Base-by-base conservation (phyloP, 2,888 invertebrate species). In the Orthosia cruda region DNA sequence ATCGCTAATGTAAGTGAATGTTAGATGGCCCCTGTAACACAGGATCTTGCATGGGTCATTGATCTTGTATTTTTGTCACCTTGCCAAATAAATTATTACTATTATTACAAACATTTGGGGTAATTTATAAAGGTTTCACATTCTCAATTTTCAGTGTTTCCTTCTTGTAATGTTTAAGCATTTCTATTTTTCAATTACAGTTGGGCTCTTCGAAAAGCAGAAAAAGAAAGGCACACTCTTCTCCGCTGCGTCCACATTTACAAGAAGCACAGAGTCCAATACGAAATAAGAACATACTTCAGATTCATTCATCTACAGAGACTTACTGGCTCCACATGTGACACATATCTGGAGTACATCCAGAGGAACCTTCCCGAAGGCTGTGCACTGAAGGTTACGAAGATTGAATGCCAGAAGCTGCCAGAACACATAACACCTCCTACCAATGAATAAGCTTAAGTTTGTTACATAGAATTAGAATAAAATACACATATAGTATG, bases 291-390 rank as follows among this genome's bases (percentile, higher is more conserved):
- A 87, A 99, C 99, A 4, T 98, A 99, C 94, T 99, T 98, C 93
- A 97, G 98, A 79, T 98, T 98, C 89, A 97, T 99, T 90, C 98
- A 98, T 89, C 97, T 99, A 47, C 97, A 98, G 88, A 97, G 98
- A 89, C 92, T 99, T 16, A 99, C 99, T 0, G 99, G 99, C 0
- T 99, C 99, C 5, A 99, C 99, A 16, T 98, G 99, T 64, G 99
- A 99, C 85, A 99, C 99, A 15, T 98, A 98, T 92, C 95, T 99
- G 69, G 99, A 99, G 96, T 99, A 99, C 93, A 97, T 99, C 75
- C 98, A 99, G 94, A 97, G 99, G 88, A 99, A 99, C 97, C 97
- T 99, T 71, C 99, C 99, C 0, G 99, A 99, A 97, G 99, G 99
- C 55, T 98, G 99, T 83, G 99, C 99, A 5, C 97, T 99, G 93